phyloP scores from a whole-genome alignment of 2,888 invertebrate genomes.

The Chrysomela aeneicollis region DNA sequence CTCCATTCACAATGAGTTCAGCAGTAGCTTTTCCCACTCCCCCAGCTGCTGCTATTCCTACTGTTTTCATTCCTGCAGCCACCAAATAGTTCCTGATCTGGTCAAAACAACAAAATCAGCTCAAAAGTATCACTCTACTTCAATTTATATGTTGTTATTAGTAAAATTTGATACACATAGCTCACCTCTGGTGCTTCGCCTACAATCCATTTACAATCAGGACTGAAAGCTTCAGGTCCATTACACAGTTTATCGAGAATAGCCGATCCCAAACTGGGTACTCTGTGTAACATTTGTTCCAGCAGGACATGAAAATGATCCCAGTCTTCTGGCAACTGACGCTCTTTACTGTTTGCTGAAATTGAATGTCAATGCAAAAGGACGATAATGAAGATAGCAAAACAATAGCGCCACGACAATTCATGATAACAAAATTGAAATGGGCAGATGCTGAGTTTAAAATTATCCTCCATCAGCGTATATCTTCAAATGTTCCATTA shows the following conservation, averaged over 20 bases:
- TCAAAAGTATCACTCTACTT: no score
- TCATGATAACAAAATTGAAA: no score
- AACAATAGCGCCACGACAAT: no score
- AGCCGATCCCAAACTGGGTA: constrained; percentile 80
- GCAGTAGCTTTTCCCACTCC: constrained; percentile 93
- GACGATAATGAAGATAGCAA: no score
- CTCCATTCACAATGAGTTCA: constrained; percentile 85
- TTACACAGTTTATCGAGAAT: constrained; percentile 83
- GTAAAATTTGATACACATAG: no score
- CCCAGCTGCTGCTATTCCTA: constrained; percentile 94
- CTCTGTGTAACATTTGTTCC: constrained; percentile 82
- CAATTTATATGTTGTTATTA: no score
- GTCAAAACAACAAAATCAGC: constrained; percentile 36
- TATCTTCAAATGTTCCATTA: no score
- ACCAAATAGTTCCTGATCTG: constrained; percentile 88
- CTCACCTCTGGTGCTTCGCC: constrained; percentile 96
- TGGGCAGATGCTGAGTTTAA: no score
- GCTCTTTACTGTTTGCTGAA: constrained; percentile 68
- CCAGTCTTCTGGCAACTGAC: constrained; percentile 89
- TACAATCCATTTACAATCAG: constrained; percentile 95
- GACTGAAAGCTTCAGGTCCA: constrained; percentile 94
- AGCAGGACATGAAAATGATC: constrained; percentile 93
- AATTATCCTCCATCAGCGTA: no score
- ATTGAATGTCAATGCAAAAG: no score
- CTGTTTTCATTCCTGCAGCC: constrained; percentile 95